Conservation (phyloP, 2,113 vertebrate species). For the Melospiza georgiana region DNA sequence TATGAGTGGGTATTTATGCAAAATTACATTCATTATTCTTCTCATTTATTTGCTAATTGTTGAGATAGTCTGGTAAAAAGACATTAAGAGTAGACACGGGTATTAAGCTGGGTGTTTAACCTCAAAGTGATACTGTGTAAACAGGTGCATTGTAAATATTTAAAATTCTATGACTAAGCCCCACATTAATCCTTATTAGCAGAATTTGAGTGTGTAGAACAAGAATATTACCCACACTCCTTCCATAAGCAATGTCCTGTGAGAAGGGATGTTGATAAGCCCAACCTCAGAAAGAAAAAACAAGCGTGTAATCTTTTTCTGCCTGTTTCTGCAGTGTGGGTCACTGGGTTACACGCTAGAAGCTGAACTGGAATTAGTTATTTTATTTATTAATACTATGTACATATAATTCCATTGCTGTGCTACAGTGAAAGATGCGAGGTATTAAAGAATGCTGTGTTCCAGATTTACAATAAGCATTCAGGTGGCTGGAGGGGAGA, state of each 20-base stretch:
- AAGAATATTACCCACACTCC: constrained; percentile 2
- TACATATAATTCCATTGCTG: background rate
- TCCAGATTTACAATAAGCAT: background rate
- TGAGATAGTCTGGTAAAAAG: constrained; percentile 26
- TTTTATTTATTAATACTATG: background rate
- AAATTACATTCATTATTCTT: constrained; percentile 6
- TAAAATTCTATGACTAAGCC: constrained; percentile 61
- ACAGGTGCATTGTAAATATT: constrained; percentile 69
- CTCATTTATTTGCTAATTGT: constrained; percentile 39
- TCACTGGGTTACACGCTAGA: background rate
- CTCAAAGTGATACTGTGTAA: constrained; percentile 48
- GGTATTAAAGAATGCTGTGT: background rate
- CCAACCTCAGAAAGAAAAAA: background rate
- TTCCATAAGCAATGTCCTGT: constrained; percentile 3
- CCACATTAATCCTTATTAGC: constrained; percentile 67
- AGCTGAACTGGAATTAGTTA: background rate
- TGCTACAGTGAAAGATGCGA: background rate
- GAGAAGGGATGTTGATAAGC: constrained; percentile 16
- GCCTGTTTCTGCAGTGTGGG: background rate
- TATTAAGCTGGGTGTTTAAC: constrained; percentile 50
- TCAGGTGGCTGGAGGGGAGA: background rate
- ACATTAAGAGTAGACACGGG: background rate
- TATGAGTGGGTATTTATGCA: background rate
- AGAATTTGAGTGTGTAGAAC: constrained; percentile 19
- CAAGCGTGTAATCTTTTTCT: background rate